Evolutionary conservation across 2,888 invertebrate species (phyloP).

Genomic region (Malacosoma neustria): DNA sequence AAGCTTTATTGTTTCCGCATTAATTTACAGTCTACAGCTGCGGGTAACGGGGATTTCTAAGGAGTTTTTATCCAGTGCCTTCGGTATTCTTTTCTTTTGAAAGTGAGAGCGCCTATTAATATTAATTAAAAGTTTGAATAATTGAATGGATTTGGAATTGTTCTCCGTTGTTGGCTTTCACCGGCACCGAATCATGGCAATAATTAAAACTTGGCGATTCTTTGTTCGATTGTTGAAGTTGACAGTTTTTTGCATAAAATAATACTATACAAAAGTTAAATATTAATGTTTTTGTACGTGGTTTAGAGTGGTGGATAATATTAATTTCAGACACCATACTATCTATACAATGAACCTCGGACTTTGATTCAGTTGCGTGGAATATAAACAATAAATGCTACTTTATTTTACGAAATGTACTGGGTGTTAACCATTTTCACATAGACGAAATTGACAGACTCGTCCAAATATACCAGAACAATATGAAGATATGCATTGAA

Average conservation of each 20-base stretch:
- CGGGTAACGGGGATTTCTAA: slow-evolving; percentile 65
- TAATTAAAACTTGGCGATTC: slow-evolving; percentile 61
- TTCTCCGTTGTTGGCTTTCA: slow-evolving; percentile 57
- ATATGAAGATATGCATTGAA: no score
- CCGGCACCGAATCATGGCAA: slow-evolving; percentile 54
- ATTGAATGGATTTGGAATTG: slow-evolving; percentile 68
- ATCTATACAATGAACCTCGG: no score
- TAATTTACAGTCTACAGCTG: slow-evolving; percentile 71
- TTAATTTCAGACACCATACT: no score
- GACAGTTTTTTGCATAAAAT: slow-evolving; percentile 34
- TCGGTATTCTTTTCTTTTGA: slow-evolving; percentile 67
- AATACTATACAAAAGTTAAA: slow-evolving; percentile 2
- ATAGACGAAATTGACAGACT: no score
- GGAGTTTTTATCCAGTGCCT: slow-evolving; percentile 63
- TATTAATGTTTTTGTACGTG: neutral
- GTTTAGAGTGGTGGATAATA: neutral
- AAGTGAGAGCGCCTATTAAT: slow-evolving; percentile 70
- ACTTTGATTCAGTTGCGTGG: no score
- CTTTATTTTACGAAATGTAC: no score
- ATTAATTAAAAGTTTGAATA: slow-evolving; percentile 75
- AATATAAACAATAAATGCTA: no score
- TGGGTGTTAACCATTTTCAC: no score
- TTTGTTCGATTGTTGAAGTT: slow-evolving; percentile 54
- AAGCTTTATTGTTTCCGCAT: slow-evolving; percentile 70
- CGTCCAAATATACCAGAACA: no score